Evolutionary conservation across 2,797 vertebrate genomes (phyloP), one percentile per base, ranked within the genome.

Genomic region (Allobates femoralis): DNA sequence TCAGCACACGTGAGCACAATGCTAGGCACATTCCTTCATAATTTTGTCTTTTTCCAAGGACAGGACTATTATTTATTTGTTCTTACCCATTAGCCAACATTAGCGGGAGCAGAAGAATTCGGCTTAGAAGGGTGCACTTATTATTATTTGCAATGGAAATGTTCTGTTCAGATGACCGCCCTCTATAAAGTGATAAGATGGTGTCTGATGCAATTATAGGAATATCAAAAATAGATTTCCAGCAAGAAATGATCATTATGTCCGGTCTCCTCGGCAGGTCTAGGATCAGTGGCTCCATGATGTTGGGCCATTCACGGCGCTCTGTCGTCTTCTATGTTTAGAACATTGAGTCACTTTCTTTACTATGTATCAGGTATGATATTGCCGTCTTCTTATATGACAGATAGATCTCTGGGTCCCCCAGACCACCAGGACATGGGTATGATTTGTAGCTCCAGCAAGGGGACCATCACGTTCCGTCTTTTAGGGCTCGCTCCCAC

Each of bases 51-150:
- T 34, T 66, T 81, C 51, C 80, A 69, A 82, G 50, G 64, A 82
- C 66, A 37, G 50, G 51, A 71, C 23, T 23, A 21, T 71, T 69
- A 82, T 82, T 73, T 82, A 82, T 83, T 74, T 83, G 32, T 46
- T 83, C 81, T 46, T 71, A 28, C 46, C 66, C 80, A 69, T 55
- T 32, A 82, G n/a, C 16, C 18, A 32, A 71, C 58, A 53, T 28
- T 77, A 55, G 73, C 77, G 74, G 58, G 78, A 67, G 37, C 46
- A 19, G 32, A 16, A 85, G 28, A 37, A 37, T 67, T 80, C 19
- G 3, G 18, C 34, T 77, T 37, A 66, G 21, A 30, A 23, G 11
- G 73, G 37, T 66, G 32, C 56, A 23, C 15, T 56, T 76, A 74
- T 28, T 55, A 85, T 55, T 28, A 69, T 51, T 62, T 85, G n/a